Evolutionary conservation across 2,113 vertebrate genomes (phyloP), one percentile per base, ranked within the genome.

Genomic region (Tychaedon coryphoeus): DNA sequence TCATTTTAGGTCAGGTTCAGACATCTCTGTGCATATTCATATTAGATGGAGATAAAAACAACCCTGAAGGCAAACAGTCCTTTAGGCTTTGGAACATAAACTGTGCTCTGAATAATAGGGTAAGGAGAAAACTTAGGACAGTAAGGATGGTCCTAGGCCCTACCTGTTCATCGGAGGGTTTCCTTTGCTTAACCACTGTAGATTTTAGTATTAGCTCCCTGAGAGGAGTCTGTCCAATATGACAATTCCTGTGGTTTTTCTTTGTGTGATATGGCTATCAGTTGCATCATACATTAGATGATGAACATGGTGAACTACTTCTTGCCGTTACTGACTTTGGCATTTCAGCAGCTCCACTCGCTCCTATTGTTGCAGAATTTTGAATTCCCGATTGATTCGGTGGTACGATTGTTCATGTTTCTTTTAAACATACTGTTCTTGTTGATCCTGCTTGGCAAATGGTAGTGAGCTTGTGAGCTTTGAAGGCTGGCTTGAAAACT

Each of bases 361-460:
- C 79, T 97, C 48, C 58, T 80, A 6, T 36, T 58, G 73, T 84
- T 89, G 85, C 57, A 90, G 78, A 74, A 74, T 87, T 87, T 67
- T 80, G 56, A 90, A 89, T 58, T 88, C 93, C 73, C 79, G 34
- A 43, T 58, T 85, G 95, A 69, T 84, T 86, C 75, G 31, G 40
- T 90, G 51, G 64, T 79, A 74, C 60, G 77, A 22, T 92, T 95
- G 94, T 94, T 94, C 85, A 47, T 91, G 85, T 85, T 95, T 86
- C 82, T 86, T 89, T 92, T 65, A 81, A 90, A 94, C 48, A 25
- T 1, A 1, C 28, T 83, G 65, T 54, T 88, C n/a, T 9, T 82
- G 93, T 92, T 96, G 91, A 95, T 95, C 82, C 65, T 95, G 50
- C 75, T 95, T 96, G 96, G 96, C 95, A 96, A 96, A 88, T 54